Percentiles rank a stretch among this genome's conserved stretches.
Evolutionary conservation across 2,888 invertebrate genomes (phyloP).

Genomic region (Acholoe squamosa): DNA sequence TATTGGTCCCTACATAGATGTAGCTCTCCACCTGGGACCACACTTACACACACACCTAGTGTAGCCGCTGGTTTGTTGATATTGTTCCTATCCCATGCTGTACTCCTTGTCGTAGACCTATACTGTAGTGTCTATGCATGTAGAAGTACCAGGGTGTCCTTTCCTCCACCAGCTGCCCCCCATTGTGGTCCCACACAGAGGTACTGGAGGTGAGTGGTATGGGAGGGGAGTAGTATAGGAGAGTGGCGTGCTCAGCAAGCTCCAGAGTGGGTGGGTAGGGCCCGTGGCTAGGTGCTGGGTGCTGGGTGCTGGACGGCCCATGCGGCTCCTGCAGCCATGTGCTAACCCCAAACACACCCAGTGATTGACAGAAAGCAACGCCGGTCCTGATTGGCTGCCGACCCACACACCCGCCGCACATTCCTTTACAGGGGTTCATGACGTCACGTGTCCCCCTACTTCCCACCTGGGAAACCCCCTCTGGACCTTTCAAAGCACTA

Average conservation of each 20-base stretch:
- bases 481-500: too few relatives aligned
- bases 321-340: constrained; percentile 19
- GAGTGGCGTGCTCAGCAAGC: constrained; percentile 1
- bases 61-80: background rate
- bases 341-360: constrained; percentile 38
- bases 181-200: background rate
- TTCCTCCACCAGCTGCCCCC: background rate
- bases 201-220: background rate
- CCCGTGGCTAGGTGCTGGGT: background rate
- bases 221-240: background rate
- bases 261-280: background rate
- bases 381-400: constrained; percentile 37
- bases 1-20: background rate
- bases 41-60: background rate
- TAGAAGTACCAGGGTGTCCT: background rate
- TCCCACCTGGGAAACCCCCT: too few relatives aligned
- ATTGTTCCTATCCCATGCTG: background rate
- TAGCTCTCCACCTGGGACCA: background rate
- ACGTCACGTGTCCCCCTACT: constrained; percentile 3
- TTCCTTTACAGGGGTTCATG: constrained; percentile 7
- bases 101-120: background rate
- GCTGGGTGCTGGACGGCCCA: background rate
- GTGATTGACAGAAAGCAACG: constrained; percentile 43
- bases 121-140: background rate
- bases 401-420: constrained; percentile 33